phyloP scores from a whole-genome alignment of 2,888 invertebrate genomes.

The Eulithis prunata region DNA sequence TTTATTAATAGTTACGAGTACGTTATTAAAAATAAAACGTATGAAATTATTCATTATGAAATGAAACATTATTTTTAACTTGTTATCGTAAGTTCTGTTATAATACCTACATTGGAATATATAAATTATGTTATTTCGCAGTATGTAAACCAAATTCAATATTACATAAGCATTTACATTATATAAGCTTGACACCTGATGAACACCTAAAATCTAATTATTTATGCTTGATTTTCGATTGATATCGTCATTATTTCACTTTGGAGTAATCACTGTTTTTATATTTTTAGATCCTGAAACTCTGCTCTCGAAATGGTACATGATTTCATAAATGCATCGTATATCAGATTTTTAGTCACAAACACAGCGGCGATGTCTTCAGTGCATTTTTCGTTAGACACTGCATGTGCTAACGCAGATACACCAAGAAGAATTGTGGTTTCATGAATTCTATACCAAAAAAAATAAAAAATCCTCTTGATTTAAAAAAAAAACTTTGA shows the following conservation, averaged over 20 bases:
- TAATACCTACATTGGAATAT: slow-evolving; percentile 23
- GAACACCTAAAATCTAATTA: slow-evolving; percentile 23
- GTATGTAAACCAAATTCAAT: slow-evolving; percentile 11
- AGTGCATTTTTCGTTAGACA: too few species aligned
- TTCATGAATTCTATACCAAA: not conserved
- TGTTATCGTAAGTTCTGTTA: slow-evolving; percentile 26
- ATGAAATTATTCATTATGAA: too few species aligned
- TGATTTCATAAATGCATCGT: too few species aligned
- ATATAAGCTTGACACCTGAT: slow-evolving; percentile 31
- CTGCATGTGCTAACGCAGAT: not conserved
- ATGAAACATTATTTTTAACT: slow-evolving; percentile 3
- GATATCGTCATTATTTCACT: slow-evolving; percentile 30
- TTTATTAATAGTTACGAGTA: too few species aligned
- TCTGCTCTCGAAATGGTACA: too few species aligned
- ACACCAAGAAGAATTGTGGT: too few species aligned
- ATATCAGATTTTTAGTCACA: too few species aligned
- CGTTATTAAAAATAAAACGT: too few species aligned
- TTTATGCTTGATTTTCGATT: slow-evolving; percentile 23
- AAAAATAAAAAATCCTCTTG: not conserved
- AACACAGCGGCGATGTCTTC: too few species aligned
- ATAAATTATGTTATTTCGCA: slow-evolving; percentile 13
- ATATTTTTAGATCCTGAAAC: not conserved
- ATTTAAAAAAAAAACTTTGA: not conserved
- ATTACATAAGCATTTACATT: slow-evolving; percentile 47
- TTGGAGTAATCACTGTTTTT: not conserved